Conservation (phyloP, 1,140 invertebrate species). For the Drosophila triauraria region DNA sequence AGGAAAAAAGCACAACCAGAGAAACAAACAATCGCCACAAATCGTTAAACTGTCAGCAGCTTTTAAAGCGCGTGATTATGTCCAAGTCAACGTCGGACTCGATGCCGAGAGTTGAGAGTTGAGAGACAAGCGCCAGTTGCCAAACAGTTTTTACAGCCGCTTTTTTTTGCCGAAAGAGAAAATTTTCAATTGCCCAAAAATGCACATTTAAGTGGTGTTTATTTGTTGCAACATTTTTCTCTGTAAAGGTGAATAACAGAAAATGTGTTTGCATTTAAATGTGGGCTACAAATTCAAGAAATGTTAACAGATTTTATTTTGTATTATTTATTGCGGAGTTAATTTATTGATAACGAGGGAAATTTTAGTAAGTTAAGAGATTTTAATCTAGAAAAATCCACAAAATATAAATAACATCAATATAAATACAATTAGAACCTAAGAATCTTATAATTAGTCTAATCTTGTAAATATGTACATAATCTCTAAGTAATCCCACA, state of each 20-base stretch:
- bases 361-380: background rate
- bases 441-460: too few species aligned
- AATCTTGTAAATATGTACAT: too few species aligned
- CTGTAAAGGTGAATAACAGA: slow-evolving; percentile 12
- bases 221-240: slow-evolving; percentile 41
- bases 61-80: slow-evolving; percentile 81
- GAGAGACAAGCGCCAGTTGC: slow-evolving; percentile 55
- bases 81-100: slow-evolving; percentile 59
- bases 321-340: background rate
- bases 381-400: background rate
- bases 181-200: slow-evolving; percentile 76
- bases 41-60: slow-evolving; percentile 84
- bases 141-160: slow-evolving; percentile 32
- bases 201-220: slow-evolving; percentile 49
- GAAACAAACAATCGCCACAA: slow-evolving; percentile 80
- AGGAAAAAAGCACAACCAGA: slow-evolving; percentile 38
- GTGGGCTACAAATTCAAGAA: background rate
- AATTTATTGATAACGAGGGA: background rate
- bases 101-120: slow-evolving; percentile 39
- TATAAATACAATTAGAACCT: too few species aligned
- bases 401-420: too few species aligned
- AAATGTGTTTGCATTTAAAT: slow-evolving; percentile 24
- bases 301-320: background rate
- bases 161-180: slow-evolving; percentile 50
- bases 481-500: too few species aligned